Conservation (phyloP, 2,113 vertebrate genomes). For the Sphyrna mokarran region DNA sequence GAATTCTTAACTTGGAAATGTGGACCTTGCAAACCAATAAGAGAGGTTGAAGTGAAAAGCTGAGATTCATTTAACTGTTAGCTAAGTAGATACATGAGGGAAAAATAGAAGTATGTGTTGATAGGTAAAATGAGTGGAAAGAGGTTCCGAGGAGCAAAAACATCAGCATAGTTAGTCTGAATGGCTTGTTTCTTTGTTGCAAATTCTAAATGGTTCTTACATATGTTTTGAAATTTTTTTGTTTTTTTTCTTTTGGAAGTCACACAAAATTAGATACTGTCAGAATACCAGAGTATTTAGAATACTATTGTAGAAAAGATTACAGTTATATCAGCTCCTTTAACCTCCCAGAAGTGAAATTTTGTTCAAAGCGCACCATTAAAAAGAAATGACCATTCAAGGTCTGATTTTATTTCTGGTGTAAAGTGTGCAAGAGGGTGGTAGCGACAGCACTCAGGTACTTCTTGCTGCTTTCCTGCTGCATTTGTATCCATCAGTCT, state of each 20-base stretch:
- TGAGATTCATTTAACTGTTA: background rate
- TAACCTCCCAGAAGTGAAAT: background rate
- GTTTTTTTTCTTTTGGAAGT: background rate
- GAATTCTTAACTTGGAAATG: background rate
- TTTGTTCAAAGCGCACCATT: background rate
- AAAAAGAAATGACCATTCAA: background rate
- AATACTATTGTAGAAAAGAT: background rate
- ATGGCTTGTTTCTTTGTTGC: background rate
- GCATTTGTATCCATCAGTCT: background rate
- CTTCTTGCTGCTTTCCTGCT: background rate
- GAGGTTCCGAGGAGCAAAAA: background rate
- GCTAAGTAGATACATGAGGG: background rate
- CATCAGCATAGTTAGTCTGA: background rate
- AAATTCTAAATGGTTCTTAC: background rate
- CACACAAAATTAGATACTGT: background rate
- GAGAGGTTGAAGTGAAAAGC: background rate
- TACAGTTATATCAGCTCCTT: background rate
- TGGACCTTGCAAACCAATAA: background rate
- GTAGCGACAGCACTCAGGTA: background rate
- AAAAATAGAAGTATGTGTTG: background rate
- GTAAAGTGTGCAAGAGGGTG: background rate
- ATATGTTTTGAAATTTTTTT: background rate
- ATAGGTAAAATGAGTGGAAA: background rate
- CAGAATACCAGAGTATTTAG: background rate
- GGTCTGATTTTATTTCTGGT: background rate